phyloP scores from a whole-genome alignment of 2,113 vertebrate genomes.

The Eublepharis macularius region DNA sequence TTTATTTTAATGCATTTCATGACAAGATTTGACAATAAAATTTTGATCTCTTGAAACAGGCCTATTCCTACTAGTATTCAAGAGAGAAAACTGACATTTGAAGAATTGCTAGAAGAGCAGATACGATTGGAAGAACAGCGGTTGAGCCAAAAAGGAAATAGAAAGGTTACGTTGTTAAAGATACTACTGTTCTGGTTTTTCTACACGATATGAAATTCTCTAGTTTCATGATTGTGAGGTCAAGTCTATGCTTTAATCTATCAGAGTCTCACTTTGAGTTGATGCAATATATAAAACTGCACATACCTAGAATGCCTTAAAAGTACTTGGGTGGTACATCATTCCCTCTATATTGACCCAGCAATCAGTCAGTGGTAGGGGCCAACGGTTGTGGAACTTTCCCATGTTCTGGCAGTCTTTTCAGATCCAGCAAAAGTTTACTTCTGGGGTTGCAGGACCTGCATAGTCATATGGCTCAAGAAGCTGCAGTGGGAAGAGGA shows the following conservation, averaged over 20 bases:
- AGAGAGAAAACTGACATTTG: conserved; percentile 87
- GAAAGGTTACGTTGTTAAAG: conserved; percentile 74
- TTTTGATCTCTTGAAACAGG: conserved; percentile 65
- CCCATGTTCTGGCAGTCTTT: too few species aligned
- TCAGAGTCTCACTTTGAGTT: neutral
- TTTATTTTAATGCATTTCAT: conserved; percentile 29
- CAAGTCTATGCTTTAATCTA: neutral
- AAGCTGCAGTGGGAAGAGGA: too few species aligned
- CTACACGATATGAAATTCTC: neutral
- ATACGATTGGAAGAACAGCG: conserved; percentile 87
- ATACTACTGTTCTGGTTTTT: neutral
- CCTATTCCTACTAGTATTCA: conserved; percentile 83
- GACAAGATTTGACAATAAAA: neutral
- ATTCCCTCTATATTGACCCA: neutral
- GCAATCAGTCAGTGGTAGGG: too few species aligned
- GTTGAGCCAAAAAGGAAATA: conserved; percentile 69
- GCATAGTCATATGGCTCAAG: too few species aligned
- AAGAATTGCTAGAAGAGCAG: conserved; percentile 92
- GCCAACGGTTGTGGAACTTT: too few species aligned
- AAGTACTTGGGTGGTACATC: neutral
- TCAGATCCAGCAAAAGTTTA: too few species aligned
- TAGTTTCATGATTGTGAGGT: neutral
- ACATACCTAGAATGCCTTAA: neutral
- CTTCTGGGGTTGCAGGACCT: too few species aligned
- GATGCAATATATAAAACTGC: neutral